These are phyloP conservation scores for Lochmaea capreae DNA, from an alignment of 2,888 invertebrate genomes.

Conservation along the genomic window DNA sequence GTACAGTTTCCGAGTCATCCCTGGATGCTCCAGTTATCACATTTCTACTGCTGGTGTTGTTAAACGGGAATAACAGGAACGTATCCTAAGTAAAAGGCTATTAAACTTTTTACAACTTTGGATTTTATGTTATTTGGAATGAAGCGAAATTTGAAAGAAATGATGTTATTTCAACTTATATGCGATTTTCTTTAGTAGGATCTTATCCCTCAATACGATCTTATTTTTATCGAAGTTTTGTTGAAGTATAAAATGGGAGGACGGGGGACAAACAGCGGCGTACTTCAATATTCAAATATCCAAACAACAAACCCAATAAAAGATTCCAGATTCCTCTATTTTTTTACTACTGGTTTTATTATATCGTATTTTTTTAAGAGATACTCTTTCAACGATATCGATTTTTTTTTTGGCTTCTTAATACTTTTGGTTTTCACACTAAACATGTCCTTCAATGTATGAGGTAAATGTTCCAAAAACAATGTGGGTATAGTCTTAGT, in stretches of 20 bases:
- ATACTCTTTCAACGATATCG: too few relatives aligned
- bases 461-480: too few relatives aligned
- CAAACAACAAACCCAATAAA: too few relatives aligned
- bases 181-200: neutral
- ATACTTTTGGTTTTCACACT: too few relatives aligned
- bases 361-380: too few relatives aligned
- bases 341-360: too few relatives aligned
- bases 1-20: slow-evolving; percentile 52
- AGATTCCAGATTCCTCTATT: too few relatives aligned
- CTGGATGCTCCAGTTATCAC: slow-evolving; percentile 31
- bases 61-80: slow-evolving; percentile 24
- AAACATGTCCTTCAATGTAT: too few relatives aligned
- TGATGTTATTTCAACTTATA: neutral
- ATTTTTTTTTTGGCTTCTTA: too few relatives aligned
- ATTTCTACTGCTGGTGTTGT: slow-evolving; percentile 26
- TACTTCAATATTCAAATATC: too few relatives aligned
- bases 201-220: neutral
- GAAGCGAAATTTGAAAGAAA: neutral
- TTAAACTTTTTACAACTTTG: slow-evolving; percentile 16
- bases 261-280: too few relatives aligned
- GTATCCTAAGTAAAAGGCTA: slow-evolving; percentile 7
- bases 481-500: too few relatives aligned
- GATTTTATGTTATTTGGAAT: neutral
- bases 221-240: neutral
- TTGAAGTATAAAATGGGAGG: neutral